These are phyloP conservation scores for Sceloporus undulatus DNA, from an alignment of 2,113 vertebrate genomes.

Conservation along the genomic window DNA sequence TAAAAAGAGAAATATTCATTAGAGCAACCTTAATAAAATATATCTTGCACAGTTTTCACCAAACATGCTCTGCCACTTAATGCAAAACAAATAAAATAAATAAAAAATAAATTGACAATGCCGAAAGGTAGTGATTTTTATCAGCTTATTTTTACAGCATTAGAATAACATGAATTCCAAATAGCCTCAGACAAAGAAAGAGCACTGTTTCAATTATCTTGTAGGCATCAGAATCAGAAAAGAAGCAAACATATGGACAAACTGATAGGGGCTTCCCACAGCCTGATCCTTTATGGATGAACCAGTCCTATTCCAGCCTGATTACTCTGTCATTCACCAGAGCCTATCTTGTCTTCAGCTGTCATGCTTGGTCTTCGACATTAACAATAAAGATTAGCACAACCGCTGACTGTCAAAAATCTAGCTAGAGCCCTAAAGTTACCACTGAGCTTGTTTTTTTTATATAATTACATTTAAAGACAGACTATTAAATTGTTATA, in stretches of 20 bases:
- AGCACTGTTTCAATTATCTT: conserved; percentile 66
- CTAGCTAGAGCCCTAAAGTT: conserved; percentile 56
- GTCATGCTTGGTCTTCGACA: conserved; percentile 72
- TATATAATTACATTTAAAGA: conserved; percentile 67
- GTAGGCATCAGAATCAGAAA: conserved; percentile 66
- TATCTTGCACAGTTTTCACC: conserved; percentile 53
- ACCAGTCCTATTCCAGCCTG: conserved; percentile 69
- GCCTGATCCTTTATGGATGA: conserved; percentile 74
- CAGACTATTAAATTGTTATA: conserved; percentile 53
- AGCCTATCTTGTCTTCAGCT: conserved; percentile 75
- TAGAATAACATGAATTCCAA: conserved; percentile 73
- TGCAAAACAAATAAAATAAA: conserved; percentile 46
- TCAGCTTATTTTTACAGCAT: conserved; percentile 50
- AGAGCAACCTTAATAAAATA: conserved; percentile 5
- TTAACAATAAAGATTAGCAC: conserved; percentile 79
- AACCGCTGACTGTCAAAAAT: conserved; percentile 68
- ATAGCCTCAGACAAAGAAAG: conserved; percentile 59
- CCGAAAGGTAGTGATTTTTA: conserved; percentile 47
- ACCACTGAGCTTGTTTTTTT: conserved; percentile 25
- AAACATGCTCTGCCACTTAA: conserved; percentile 38
- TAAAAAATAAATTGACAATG: too few relatives aligned
- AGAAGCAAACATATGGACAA: conserved; percentile 70
- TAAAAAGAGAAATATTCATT: neutral
- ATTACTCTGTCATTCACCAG: conserved; percentile 79
- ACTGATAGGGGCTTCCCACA: conserved; percentile 71